Evolutionary conservation across 1,140 invertebrate genomes (phyloP), one percentile per base, ranked within the genome.

Genomic region (Belonocnema kinseyi): DNA sequence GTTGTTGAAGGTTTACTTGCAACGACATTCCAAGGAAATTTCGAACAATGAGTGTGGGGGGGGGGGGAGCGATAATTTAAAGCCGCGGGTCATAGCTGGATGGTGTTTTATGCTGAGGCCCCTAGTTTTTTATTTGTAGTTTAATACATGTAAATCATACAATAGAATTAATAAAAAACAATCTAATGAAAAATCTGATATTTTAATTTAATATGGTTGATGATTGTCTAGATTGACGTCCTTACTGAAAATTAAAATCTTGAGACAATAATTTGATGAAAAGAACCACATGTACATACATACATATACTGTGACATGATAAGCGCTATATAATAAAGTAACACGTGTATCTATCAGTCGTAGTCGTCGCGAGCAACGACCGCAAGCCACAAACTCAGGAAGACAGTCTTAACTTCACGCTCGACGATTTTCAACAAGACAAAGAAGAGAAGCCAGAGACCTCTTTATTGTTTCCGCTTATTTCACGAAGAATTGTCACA

Each of bases 391-490:
- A 66, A 33, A 21, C 61, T n/a, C 61, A 66, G 61, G 61, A 66
- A 66, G 61, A 66, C 61, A 40, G 33, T 66, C 26, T 61, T 66
- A 14, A 66, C 40, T 66, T 66, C 26, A 66, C 61, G 61, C 61
- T 66, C 61, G 33, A 16, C 61, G 61, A 66, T 66, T 66, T 40
- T 66, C 40, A 66, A 66, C 61, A 66, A 66, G 61, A 66, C 61
- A 66, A 40, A 66, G 61, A 40, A n/a, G 61, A 66, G 40, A 46
- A 66, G 40, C 61, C 61, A 66, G 61, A 66, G 40, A 40, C 26
- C 58, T 16, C 58, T 21, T 61, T 33, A 66, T 46, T 66, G 61
- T 66, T 66, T 66, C 33, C 61, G 61, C 26, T 66, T 14, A 66
- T 66, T 66, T 16, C 21, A 16, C 26, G 26, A 54, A 46, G 8